Conservation (phyloP, 2,888 invertebrate species). For the Lepidocyrtoides sp. region DNA sequence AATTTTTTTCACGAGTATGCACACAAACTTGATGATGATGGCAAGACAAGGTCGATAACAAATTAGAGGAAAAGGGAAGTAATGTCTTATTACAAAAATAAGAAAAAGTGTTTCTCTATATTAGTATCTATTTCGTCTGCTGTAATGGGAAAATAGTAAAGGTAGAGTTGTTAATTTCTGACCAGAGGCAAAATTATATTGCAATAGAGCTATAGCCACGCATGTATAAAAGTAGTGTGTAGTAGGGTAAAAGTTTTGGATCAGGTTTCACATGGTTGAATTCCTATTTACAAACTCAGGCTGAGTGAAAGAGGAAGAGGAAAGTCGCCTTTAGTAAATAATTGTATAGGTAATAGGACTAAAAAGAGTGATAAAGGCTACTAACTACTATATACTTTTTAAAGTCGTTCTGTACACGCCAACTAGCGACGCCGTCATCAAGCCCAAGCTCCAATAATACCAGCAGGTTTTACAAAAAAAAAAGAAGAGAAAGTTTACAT, state of each 20-base stretch:
- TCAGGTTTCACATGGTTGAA: slow-evolving; percentile 8
- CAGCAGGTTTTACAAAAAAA: too few species aligned
- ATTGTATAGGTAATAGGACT: not conserved
- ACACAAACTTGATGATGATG: not conserved
- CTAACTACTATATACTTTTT: not conserved
- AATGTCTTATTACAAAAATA: not conserved
- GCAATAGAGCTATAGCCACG: not conserved
- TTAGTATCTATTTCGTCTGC: not conserved
- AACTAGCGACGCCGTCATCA: not conserved
- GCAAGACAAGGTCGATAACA: not conserved
- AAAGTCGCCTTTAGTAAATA: not conserved
- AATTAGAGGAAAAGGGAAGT: not conserved
- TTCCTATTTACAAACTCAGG: not conserved
- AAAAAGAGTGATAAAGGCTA: not conserved
- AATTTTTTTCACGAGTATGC: not conserved
- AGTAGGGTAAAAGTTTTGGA: not conserved
- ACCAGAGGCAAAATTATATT: slow-evolving; percentile 10
- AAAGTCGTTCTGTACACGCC: not conserved
- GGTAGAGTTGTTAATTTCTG: not conserved
- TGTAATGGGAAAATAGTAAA: not conserved
- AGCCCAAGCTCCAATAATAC: not conserved
- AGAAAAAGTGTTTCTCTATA: not conserved
- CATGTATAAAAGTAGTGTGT: not conserved
- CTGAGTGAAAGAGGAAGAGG: not conserved
- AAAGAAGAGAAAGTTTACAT: not conserved